phyloP scores from a whole-genome alignment of 1,140 invertebrate genomes.

The Sinonovacula constricta region DNA sequence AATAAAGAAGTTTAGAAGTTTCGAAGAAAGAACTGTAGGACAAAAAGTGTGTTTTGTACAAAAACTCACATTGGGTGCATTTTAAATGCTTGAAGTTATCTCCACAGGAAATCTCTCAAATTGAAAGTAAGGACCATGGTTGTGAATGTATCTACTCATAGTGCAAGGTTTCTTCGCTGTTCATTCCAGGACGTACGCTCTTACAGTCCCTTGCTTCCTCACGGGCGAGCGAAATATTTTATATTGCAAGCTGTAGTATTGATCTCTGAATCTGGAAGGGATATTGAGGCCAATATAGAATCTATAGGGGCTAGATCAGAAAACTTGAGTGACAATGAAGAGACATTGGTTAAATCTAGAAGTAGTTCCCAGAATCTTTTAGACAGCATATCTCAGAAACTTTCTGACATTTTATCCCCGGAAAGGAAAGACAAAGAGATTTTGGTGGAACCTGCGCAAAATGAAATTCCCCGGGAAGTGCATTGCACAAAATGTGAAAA shows the following conservation, averaged over 20 bases:
- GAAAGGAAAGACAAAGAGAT: too few species aligned
- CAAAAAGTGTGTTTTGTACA: constrained; percentile 7
- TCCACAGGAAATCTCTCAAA: constrained; percentile 11
- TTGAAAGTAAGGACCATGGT: constrained; percentile 3
- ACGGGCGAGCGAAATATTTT: background rate
- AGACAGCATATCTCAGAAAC: background rate
- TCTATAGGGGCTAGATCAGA: background rate
- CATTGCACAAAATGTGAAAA: constrained; percentile 7
- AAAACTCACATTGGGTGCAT: constrained; percentile 4
- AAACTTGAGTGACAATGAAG: constrained; percentile 2
- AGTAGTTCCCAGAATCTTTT: background rate
- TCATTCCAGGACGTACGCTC: background rate
- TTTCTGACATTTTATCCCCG: too few species aligned
- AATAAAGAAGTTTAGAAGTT: too few species aligned
- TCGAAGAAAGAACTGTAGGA: background rate
- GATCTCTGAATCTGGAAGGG: background rate
- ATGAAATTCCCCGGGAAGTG: background rate
- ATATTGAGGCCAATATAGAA: background rate
- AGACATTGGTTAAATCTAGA: background rate
- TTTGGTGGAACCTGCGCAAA: background rate
- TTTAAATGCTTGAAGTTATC: constrained; percentile 2
- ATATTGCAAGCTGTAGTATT: constrained; percentile 4
- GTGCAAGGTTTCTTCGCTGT: background rate
- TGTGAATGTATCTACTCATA: background rate
- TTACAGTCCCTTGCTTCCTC: background rate